Base-by-base conservation (phyloP, 2,113 vertebrate genomes). In the Zosterops pallidus region DNA sequence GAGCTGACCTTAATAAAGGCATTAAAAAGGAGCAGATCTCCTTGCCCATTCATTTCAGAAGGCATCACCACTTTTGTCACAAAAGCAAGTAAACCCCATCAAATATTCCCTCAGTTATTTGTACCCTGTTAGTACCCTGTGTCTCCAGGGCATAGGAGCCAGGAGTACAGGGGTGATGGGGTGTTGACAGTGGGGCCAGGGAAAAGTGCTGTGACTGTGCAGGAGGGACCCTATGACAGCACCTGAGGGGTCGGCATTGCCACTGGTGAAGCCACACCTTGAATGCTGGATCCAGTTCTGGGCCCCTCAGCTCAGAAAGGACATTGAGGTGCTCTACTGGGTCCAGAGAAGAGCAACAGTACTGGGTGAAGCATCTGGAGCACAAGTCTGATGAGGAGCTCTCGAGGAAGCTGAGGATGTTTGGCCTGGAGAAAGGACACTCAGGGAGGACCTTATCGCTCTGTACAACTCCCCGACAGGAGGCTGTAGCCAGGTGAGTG, bases 321-420 rank as follows among this genome's bases (percentile, higher is more conserved):
- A n/a, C 33, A 39, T 3, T 24, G 52, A 74, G 37, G 33, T 4
- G 23, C 53, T 46, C 33, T 18, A 52, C 0, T 0, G 0, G 1
- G 28, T 53, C 20, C 60, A 53, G 69, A n/a, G 53, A 75, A 50
- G 8, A 4, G 11, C 23, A 82, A 3, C 5, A 9, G 26, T 24
- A 12, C 10, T 39, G 35, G 18, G 10, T 2, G 50, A 59, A 59
- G 28, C 18, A 8, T 50, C 33, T 46, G 44, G 60, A 81, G 23
- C 46, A 15, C 16, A 28, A 6, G 14, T 11, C 2, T 12, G 33
- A 15, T 23, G 46, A 28, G 47, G 28, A 74, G 33, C 8, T 14
- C 14, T 5, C 2, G 37, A 26, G 33, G 37, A 18, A 65, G 9
- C 33, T 19, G 60, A 4, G 23, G 11, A 19, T 20, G 26, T 8